Conservation (phyloP, 1,140 invertebrate genomes). For the Acromyrmex echinatior region DNA sequence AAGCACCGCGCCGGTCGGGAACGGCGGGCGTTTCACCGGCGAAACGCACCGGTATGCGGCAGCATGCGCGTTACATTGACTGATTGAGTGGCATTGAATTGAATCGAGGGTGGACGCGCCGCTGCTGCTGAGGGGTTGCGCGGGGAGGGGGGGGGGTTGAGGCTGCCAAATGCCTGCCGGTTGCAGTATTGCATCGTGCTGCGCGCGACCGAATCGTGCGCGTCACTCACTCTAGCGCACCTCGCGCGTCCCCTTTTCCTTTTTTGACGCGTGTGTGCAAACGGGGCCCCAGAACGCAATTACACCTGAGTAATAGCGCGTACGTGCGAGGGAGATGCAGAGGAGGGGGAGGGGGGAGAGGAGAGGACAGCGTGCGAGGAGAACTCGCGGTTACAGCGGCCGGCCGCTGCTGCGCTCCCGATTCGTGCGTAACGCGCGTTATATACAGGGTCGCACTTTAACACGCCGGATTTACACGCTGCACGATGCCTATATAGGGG, state of each 20-base stretch:
- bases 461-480: conserved; percentile 39
- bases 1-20: conserved; percentile 66
- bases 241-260: not conserved
- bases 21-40: conserved; percentile 76
- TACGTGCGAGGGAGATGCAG: conserved; percentile 56
- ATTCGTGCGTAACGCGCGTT: conserved; percentile 54
- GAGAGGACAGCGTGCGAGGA: conserved; percentile 4
- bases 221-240: conserved; percentile 43
- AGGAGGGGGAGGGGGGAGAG: no score
- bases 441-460: conserved; percentile 39
- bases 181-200: conserved; percentile 72
- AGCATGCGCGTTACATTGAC: conserved; percentile 85
- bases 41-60: conserved; percentile 80
- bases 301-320: conserved; percentile 82
- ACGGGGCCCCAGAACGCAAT: conserved; percentile 76
- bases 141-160: conserved; percentile 1
- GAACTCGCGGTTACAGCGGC: conserved; percentile 72
- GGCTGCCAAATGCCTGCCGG: conserved; percentile 83
- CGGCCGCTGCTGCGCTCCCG: conserved; percentile 1
- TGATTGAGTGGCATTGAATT: conserved; percentile 87
- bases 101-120: conserved; percentile 82
- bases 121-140: not conserved
- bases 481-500: not conserved
- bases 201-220: conserved; percentile 63
- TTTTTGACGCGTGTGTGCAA: conserved; percentile 66